Base-by-base conservation (phyloP, 2,113 vertebrate species). In the Scomber colias region DNA sequence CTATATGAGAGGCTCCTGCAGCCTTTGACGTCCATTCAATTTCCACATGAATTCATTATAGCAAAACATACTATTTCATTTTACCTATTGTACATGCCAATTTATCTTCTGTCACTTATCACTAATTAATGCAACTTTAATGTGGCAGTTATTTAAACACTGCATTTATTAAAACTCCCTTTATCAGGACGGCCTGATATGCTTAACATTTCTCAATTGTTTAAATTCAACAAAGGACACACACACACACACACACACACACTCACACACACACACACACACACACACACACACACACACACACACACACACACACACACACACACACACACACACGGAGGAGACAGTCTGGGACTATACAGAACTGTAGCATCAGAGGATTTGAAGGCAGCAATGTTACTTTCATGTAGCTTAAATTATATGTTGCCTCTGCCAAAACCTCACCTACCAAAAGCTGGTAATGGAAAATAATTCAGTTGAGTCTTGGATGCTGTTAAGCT, bases 21-120 rank as follows among this genome's bases (percentile, higher is more conserved):
- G 56, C 19, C 51, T 81, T 77, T 81, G 49, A 82, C 73, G 75
- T 64, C 40, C 50, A 73, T 78, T 78, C 51, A 75, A 12, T 74
- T 63, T 53, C 66, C 21, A 66, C 48, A 62, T 54, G 14, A 74
- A 75, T 78, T 82, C 15, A 63, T 21, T 63, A 35, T 44, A 56
- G 35, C 55, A 80, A 44, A 60, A 3, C 24, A 48, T 5, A 40
- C 7, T 62, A 44, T 81, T 79, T 83, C 51, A 66, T 40, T 57
- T 21, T 71, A 81, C 72, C 69, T 61, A 79, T 55, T 77, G 10
- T 40, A 65, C 67, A 85, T 68, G 5, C 48, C n/a, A 17, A 27
- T 67, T 30, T 40, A 11, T 10, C 35, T 46, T n/a, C 49, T 49
- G 45, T 56, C 16, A 27, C 24, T 16, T 11, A 15, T 54, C 13